Base-by-base conservation (phyloP, 1,140 invertebrate genomes). In the Drosophila bipectinata region DNA sequence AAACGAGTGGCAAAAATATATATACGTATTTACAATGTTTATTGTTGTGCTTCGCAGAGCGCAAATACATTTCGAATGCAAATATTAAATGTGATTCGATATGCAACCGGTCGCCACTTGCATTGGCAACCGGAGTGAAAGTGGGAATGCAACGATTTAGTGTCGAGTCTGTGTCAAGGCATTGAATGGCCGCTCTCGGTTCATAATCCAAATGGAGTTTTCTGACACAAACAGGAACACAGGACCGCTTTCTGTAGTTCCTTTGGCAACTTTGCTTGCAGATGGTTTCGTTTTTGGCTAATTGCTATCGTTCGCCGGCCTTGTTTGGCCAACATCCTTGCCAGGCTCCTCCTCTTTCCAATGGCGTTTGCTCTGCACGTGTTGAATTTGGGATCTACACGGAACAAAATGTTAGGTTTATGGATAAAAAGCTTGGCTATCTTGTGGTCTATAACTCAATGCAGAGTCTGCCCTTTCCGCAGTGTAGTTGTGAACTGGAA, bases 51-150 rank as follows among this genome's bases (percentile, higher is more conserved):
- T 87, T 83, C 76, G 68, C 54, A 59, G 84, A 87, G 83, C 83
- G 63, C 83, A 87, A 87, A 87, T 83, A 88, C 83, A 89, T 89
- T 88, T 89, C 72, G 54, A 73, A 87, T 87, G 83, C 84, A 87
- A 87, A 87, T 88, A 87, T 76, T 59, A 83, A 87, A 82, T 85
- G 78, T 78, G 81, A 87, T 78, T 85, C 67, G 63, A 63, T 75
- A 75, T 85, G 78, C 78, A 82, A 72, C 68, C 68, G 32, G 49
- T 45, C 61, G 54, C 61, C 51, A 69, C 69, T 66, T 87, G 81
- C 81, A 77, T 81, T 37, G 34, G 30, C 15, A n/a, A 15, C 15
- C 15, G 68, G 8, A 51, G 51, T 56, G 58, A 62, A 55, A 73
- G 71, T 51, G 32, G 28, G 49, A 39, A 12, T 14, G 58, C 12